phyloP scores from a whole-genome alignment of 2,113 vertebrate species.

The Symphodus melops region DNA sequence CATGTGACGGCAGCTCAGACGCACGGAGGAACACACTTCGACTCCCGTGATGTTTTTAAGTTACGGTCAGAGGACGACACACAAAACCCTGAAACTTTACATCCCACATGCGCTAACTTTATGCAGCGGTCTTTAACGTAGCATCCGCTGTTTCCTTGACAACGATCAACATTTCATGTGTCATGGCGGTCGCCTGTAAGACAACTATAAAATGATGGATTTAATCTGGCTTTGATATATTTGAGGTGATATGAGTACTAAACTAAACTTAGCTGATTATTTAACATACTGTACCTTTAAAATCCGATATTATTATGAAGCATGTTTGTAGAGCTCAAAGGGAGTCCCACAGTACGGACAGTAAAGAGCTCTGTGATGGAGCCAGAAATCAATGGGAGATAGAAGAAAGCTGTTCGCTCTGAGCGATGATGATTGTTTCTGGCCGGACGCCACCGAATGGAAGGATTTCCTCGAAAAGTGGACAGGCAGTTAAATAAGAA shows the following conservation, averaged over 20 bases:
- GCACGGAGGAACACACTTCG: background rate
- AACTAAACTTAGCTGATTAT: too few relatives aligned
- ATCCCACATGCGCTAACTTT: too few relatives aligned
- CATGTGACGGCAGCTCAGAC: constrained; percentile 24
- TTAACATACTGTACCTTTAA: too few relatives aligned
- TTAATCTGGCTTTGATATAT: too few relatives aligned
- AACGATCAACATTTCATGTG: too few relatives aligned
- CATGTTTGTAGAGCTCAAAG: background rate
- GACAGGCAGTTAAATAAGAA: constrained; percentile 32
- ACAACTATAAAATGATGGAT: too few relatives aligned
- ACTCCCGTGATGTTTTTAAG: constrained; percentile 15
- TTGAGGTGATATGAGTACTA: too few relatives aligned
- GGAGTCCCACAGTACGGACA: background rate
- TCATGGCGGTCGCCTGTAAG: too few relatives aligned
- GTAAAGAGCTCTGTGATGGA: constrained; percentile 9
- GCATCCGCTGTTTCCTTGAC: too few relatives aligned
- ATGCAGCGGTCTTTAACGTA: too few relatives aligned
- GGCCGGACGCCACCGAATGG: constrained; percentile 39
- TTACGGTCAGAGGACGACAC: constrained; percentile 2
- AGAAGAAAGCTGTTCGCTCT: constrained; percentile 19
- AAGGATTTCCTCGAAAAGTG: constrained; percentile 36
- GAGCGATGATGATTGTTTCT: constrained; percentile 28
- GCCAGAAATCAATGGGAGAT: background rate
- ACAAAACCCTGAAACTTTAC: background rate
- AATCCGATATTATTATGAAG: background rate